phyloP scores from a whole-genome alignment of 1,140 invertebrate species.

The Leptinotarsa lineolata region DNA sequence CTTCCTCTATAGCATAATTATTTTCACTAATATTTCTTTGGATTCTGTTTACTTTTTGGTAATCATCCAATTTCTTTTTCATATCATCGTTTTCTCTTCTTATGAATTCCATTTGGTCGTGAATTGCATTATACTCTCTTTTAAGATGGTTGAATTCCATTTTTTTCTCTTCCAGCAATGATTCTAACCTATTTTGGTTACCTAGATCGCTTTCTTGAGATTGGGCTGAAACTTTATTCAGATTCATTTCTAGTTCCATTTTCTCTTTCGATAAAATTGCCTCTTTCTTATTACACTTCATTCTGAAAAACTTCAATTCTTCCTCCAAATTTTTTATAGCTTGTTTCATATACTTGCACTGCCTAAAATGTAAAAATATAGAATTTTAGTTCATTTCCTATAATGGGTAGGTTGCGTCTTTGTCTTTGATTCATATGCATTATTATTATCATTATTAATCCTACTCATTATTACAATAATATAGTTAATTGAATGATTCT shows the following conservation, averaged over 20 bases:
- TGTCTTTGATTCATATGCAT: too few relatives aligned
- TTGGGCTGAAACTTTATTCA: constrained; percentile 69
- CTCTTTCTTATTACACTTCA: constrained; percentile 70
- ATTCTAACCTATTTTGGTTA: constrained; percentile 69
- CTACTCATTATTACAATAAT: too few relatives aligned
- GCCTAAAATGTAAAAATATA: constrained; percentile 48
- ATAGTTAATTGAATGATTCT: too few relatives aligned
- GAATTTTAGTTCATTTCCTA: too few relatives aligned
- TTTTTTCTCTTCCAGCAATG: constrained; percentile 73
- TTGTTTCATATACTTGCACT: constrained; percentile 57
- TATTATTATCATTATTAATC: too few relatives aligned
- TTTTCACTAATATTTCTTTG: constrained; percentile 78
- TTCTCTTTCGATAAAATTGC: constrained; percentile 78
- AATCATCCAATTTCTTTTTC: constrained; percentile 80
- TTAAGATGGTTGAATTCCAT: constrained; percentile 74
- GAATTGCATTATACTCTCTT: constrained; percentile 71
- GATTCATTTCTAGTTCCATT: constrained; percentile 65
- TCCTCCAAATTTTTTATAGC: constrained; percentile 65
- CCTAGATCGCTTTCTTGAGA: constrained; percentile 63
- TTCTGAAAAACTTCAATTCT: constrained; percentile 71
- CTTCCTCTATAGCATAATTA: constrained; percentile 72
- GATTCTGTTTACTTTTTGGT: constrained; percentile 80
- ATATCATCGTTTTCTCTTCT: constrained; percentile 81
- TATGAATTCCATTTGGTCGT: constrained; percentile 71
- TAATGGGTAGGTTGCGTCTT: too few relatives aligned